Evolutionary conservation across 2,888 invertebrate genomes (phyloP).

Genomic region (Cactoblastis cactorum): DNA sequence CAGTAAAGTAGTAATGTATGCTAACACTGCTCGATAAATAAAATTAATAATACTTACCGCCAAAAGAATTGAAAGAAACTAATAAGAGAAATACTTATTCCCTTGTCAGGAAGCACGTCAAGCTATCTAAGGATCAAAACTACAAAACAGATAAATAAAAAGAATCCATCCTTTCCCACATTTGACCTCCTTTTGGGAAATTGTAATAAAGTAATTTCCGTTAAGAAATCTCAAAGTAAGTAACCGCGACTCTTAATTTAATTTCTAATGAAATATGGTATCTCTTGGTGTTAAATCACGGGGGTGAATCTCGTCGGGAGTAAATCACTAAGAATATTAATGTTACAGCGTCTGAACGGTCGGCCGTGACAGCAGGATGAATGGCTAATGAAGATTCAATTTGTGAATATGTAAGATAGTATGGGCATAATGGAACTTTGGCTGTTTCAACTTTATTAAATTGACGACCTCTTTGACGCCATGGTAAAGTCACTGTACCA

Average conservation of each 20-base stretch:
- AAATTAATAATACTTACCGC: too few relatives aligned
- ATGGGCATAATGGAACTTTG: not conserved
- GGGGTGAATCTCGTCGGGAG: constrained; percentile 35
- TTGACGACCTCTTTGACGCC: too few relatives aligned
- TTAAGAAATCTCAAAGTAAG: not conserved
- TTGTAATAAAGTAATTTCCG: not conserved
- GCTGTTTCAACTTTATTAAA: not conserved
- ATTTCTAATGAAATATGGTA: constrained; percentile 40
- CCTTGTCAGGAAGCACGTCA: too few relatives aligned
- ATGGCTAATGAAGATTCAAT: constrained; percentile 11
- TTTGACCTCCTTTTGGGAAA: not conserved
- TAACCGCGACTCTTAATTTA: constrained; percentile 23
- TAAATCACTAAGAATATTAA: constrained; percentile 46
- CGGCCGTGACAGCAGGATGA: constrained; percentile 9
- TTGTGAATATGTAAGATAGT: constrained; percentile 4
- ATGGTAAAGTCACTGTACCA: too few relatives aligned
- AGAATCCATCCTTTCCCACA: too few relatives aligned
- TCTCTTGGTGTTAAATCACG: constrained; percentile 37
- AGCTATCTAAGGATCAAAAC: too few relatives aligned
- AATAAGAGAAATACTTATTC: too few relatives aligned
- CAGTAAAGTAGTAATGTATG: too few relatives aligned
- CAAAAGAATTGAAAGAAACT: too few relatives aligned
- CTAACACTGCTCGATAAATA: too few relatives aligned
- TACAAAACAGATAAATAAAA: too few relatives aligned
- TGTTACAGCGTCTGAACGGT: constrained; percentile 25